Base-by-base conservation (phyloP, 2,797 vertebrate genomes). In the Coregonus ussuriensis region DNA sequence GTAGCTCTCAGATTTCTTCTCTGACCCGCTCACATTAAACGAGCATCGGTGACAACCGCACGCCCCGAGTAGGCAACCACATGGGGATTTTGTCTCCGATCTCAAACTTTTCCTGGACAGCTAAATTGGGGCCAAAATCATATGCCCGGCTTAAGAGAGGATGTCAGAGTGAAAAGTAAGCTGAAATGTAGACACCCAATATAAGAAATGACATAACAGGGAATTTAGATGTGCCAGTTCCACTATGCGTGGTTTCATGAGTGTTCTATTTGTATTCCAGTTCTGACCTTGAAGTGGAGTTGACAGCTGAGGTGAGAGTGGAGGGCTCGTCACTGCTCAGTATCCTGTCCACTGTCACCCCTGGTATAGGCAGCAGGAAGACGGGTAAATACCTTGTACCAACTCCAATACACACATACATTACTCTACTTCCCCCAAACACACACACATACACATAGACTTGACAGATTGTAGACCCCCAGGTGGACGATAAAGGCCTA, bases 281-380 rank as follows among this genome's bases (percentile, higher is more conserved):
- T 75, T 74, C 75, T 78, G 79, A 87, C 76, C 76, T 84, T 76
- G 82, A 87, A 72, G 80, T 86, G 75, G 83, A 83, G 81, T 74
- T 88, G 41, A 83, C 83, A 70, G 86, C 86, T 63, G 80, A 85
- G 77, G 84, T 88, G 33, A 75, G 72, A 76, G 59, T 81, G 41
- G 83, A 84, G 75, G 78, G 82, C 4, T 77, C 72, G 6, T 74
- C 74, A 25, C 56, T 63, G 59, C 59, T 85, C 72, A 67, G 76
- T 84, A 71, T 87, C 18, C 79, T 85, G 56, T 79, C 79, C n/a
- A 81, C 81, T n/a, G 63, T 77, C 73, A 63, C 68, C 37, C 76
- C 78, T n/a, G 51, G n/a, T 54, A n/a, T 84, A 65, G 53, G 63
- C 41, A 81, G 51, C 62, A 75, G 78, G 62, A 88, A 86, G 79